These are phyloP conservation scores for Periophthalmodon schlosseri DNA, from an alignment of 2,113 vertebrate genomes.

Conservation along the genomic window DNA sequence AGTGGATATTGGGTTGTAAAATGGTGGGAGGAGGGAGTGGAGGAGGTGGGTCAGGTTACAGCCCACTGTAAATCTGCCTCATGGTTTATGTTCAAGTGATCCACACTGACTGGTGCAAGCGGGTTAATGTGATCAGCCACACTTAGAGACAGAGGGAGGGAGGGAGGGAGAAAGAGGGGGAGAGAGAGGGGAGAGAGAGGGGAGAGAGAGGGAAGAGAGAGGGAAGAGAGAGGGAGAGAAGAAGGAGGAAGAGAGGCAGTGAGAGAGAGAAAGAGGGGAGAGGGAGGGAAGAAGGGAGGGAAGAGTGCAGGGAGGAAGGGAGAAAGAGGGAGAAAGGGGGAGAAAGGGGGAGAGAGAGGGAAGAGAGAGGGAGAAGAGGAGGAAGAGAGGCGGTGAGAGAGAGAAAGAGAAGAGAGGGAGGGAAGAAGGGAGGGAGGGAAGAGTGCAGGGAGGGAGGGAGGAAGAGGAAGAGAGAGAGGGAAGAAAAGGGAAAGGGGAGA, in stretches of 20 bases:
- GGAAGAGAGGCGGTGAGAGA: too few species aligned
- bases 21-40: neutral
- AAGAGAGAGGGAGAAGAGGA: too few species aligned
- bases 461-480: neutral
- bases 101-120: slow-evolving; percentile 15
- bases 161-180: neutral
- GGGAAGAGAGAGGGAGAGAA: too few species aligned
- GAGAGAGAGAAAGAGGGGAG: too few species aligned
- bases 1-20: slow-evolving; percentile 8
- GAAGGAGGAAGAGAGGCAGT: neutral
- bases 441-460: neutral
- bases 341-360: too few species aligned
- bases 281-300: too few species aligned
- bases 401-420: too few species aligned
- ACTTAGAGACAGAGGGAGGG: neutral
- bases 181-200: too few species aligned
- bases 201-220: too few species aligned
- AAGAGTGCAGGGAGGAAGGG: too few species aligned
- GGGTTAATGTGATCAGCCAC: slow-evolving; percentile 13
- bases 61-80: slow-evolving; percentile 40
- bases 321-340: neutral
- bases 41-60: neutral
- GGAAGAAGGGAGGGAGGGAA: too few species aligned
- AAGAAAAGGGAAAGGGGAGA: too few species aligned
- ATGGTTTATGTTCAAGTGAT: slow-evolving; percentile 34